Base-by-base conservation (phyloP, 2,797 vertebrate species). In the Molossus alvarezi region DNA sequence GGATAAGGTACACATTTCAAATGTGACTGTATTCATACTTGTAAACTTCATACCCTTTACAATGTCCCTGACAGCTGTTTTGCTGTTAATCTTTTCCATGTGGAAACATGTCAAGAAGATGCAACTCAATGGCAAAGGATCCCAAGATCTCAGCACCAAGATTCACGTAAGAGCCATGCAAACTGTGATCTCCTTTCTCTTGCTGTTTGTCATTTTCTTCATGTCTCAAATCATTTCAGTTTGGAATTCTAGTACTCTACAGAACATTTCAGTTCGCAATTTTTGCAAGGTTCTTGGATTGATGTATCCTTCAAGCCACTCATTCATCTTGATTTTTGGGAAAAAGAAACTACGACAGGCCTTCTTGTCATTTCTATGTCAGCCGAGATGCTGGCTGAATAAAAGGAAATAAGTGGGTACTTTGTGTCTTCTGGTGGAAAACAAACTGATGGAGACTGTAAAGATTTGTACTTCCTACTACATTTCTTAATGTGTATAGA, bases 221-320 rank as follows among this genome's bases (percentile, higher is more conserved):
- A 7, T 55, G 37, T 0, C 17, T 82, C 4, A 79, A 55, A 13
- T 29, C 10, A 5, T 13, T 13, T 1, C 15, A 64, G 0, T 12
- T 7, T 91, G 71, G n/a, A 27, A 2, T 6, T 17, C 2, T 8
- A 33, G 8, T 0, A 25, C 1, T 7, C 9, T 18, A 21, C 1
- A 20, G 2, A 67, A 5, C 1, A 67, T 25, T 3, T 4, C 7
- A 4, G 2, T 41, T 29, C 8, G 60, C 10, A 27, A 29, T 3
- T 5, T 72, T 51, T 14, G 15, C 7, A 2, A 73, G 13, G 27
- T 9, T 57, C 17, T 92, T 86, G 48, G 11, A 11, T 29, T 55
- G 6, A 7, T 76, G 10, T 69, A 53, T 51, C 57, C 27, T 64
- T 81, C 53, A 55, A 55, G 14, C 2, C 53, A 76, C 45, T 62